Evolutionary conservation across 2,113 vertebrate species (phyloP).

Genomic region (Dendrocopos noguchii): DNA sequence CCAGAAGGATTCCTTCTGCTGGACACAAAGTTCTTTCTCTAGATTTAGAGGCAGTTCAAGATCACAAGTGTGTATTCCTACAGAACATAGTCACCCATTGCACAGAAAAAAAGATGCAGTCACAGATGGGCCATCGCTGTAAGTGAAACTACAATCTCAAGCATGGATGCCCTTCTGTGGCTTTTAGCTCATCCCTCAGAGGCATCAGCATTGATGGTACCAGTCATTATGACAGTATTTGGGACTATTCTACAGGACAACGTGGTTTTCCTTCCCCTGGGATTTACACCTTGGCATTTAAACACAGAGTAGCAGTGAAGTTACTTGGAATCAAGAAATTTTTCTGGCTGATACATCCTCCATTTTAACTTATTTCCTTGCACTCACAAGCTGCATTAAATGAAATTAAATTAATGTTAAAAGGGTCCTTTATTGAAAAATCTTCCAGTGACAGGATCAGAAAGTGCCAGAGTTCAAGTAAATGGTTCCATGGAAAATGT

Average conservation of each 20-base stretch:
- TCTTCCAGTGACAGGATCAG: slow-evolving; percentile 49
- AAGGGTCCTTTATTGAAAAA: slow-evolving; percentile 43
- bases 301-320: not conserved
- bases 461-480: slow-evolving; percentile 72
- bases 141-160: not conserved
- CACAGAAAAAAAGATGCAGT: not conserved
- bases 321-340: slow-evolving; percentile 3
- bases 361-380: slow-evolving; percentile 36
- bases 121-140: not conserved
- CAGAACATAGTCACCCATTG: not conserved
- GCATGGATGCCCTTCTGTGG: not conserved
- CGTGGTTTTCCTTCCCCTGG: not conserved
- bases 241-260: not conserved
- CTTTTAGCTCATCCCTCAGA: not conserved
- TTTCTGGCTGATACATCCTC: not conserved
- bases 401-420: slow-evolving; percentile 39
- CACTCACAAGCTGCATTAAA: slow-evolving; percentile 33
- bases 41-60: not conserved
- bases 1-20: not conserved
- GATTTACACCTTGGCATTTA: not conserved
- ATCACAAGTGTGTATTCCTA: not conserved
- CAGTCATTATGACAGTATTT: not conserved
- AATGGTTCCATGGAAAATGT: slow-evolving; percentile 64
- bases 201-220: not conserved
- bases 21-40: not conserved